phyloP scores from a whole-genome alignment of 2,113 vertebrate genomes.

The Hippoglossus stenolepis region DNA sequence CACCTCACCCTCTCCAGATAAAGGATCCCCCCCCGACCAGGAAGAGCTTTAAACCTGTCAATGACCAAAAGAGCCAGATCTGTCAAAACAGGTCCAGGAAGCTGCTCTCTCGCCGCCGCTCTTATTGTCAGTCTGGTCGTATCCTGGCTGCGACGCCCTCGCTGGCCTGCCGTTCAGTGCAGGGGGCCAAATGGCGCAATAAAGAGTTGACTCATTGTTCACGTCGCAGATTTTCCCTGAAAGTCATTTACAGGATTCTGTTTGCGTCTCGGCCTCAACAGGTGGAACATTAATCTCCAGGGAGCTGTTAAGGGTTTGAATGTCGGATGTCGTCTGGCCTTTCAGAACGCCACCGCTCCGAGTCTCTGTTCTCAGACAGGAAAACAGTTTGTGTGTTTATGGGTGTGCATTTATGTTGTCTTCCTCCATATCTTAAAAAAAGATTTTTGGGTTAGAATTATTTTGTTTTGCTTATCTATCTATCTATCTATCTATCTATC shows the following conservation, averaged over 20 bases:
- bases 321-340: background rate
- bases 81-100: conserved; percentile 60
- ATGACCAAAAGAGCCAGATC: conserved; percentile 56
- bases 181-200: background rate
- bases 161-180: conserved; percentile 6
- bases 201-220: conserved; percentile 22
- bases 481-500: no score
- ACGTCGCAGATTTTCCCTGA: conserved; percentile 15
- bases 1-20: conserved; percentile 46
- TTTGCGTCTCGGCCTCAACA: conserved; percentile 27
- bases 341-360: no score
- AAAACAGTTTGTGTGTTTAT: no score
- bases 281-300: conserved; percentile 1
- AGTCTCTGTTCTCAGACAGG: no score
- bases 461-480: no score
- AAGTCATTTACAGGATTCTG: conserved; percentile 5
- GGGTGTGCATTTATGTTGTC: no score
- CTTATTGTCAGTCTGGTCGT: conserved; percentile 53
- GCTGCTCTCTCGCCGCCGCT: conserved; percentile 32
- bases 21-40: conserved; percentile 51
- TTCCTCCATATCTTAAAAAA: no score
- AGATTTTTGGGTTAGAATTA: no score
- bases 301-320: conserved; percentile 30
- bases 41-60: conserved; percentile 62
- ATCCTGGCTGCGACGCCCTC: conserved; percentile 11